Evolutionary conservation across 2,797 vertebrate species (phyloP).

Genomic region (Muscicapa striata): DNA sequence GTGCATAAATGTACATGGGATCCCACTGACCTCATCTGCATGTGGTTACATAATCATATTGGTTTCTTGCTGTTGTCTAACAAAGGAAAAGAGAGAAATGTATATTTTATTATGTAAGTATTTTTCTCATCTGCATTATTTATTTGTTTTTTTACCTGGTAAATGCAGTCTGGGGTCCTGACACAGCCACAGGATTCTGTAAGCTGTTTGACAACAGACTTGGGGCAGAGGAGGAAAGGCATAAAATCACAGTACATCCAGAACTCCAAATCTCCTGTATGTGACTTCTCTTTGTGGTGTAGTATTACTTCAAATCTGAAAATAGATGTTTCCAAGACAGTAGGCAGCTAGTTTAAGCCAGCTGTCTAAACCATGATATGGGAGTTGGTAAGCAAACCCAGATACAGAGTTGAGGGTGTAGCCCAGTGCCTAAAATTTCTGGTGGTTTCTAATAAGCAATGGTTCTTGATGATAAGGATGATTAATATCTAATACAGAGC

Average conservation of each 20-base stretch:
- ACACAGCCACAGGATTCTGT: neutral
- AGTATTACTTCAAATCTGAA: neutral
- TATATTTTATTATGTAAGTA: neutral
- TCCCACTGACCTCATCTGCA: neutral
- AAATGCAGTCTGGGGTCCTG: neutral
- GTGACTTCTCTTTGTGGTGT: neutral
- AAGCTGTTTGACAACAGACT: neutral
- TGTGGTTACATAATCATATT: neutral
- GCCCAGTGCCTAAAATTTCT: neutral
- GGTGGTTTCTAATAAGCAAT: neutral
- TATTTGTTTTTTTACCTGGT: neutral
- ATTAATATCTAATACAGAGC: neutral
- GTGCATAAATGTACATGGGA: fast-evolving
- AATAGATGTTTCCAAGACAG: neutral
- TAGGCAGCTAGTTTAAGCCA: neutral
- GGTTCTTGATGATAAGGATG: neutral
- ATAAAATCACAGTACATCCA: neutral
- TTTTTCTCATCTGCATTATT: neutral
- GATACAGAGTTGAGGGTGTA: fast-evolving
- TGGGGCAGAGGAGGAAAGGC: neutral
- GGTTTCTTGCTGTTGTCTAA: neutral
- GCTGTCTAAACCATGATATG: neutral
- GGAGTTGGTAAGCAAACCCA: neutral
- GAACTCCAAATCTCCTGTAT: neutral
- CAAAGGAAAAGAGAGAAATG: neutral